These are phyloP conservation scores for Mya arenaria DNA, from an alignment of 1,140 invertebrate genomes.

Conservation along the genomic window DNA sequence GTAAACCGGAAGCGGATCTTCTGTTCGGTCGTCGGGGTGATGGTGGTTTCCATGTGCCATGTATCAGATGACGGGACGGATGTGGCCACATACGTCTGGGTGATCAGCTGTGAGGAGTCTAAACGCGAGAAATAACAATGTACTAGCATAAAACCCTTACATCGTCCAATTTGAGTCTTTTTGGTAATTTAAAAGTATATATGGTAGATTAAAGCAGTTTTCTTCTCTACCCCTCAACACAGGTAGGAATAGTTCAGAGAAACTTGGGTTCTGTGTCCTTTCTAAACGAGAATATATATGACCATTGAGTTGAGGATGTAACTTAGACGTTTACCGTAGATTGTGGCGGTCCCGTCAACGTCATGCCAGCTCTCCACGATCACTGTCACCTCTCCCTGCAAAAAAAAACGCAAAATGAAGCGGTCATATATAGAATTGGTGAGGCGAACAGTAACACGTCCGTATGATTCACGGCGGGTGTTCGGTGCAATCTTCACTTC, in stretches of 20 bases:
- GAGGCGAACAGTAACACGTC: not conserved
- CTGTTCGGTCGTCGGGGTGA: slow-evolving; percentile 28
- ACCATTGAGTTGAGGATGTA: not conserved
- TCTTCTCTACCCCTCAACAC: not conserved
- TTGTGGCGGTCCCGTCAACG: slow-evolving; percentile 45
- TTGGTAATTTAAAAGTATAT: not conserved
- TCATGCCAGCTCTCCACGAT: slow-evolving; percentile 66
- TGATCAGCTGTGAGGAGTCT: slow-evolving; percentile 37
- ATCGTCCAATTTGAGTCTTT: not conserved
- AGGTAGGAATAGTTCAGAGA: not conserved
- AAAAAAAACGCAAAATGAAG: not conserved
- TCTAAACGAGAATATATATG: not conserved
- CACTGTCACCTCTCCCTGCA: slow-evolving; percentile 60
- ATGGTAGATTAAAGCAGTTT: not conserved
- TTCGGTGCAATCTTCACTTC: too few species aligned
- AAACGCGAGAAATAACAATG: not conserved
- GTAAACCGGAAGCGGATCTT: slow-evolving; percentile 81
- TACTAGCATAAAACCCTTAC: not conserved
- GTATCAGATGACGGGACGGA: not conserved
- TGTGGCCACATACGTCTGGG: slow-evolving; percentile 24
- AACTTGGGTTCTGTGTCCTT: not conserved
- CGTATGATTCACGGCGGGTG: too few species aligned
- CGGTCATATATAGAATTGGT: not conserved
- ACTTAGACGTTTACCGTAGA: slow-evolving; percentile 57
- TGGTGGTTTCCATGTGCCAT: slow-evolving; percentile 23